Conservation (phyloP, 1,140 invertebrate species). For the Trachymyrmex cornetzi region DNA sequence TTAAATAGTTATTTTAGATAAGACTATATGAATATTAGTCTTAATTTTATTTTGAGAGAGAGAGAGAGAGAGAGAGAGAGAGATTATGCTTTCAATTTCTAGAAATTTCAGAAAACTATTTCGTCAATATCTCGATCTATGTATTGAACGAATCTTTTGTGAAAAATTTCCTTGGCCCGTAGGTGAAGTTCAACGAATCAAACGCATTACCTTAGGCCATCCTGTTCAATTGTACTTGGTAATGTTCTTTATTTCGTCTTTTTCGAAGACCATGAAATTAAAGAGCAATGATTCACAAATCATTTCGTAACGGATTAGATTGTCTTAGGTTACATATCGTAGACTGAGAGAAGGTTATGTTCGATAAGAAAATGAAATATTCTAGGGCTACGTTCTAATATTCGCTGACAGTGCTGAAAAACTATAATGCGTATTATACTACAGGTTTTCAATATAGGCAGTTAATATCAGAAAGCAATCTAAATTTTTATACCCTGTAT, state of each 20-base stretch:
- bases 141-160: not conserved
- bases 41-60: too few species aligned
- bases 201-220: conserved; percentile 57
- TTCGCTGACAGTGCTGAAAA: too few species aligned
- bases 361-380: not conserved
- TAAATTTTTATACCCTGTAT: not conserved
- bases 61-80: too few species aligned
- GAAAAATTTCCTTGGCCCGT: conserved; percentile 10
- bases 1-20: too few species aligned
- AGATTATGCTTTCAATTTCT: too few species aligned
- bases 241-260: conserved; percentile 9
- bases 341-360: not conserved
- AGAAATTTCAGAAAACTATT: too few species aligned
- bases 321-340: conserved; percentile 12
- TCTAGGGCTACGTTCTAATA: too few species aligned
- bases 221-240: conserved; percentile 64
- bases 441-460: too few species aligned
- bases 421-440: too few species aligned
- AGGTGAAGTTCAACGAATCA: not conserved
- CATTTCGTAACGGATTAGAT: conserved; percentile 13
- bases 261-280: conserved; percentile 26
- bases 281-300: conserved; percentile 14
- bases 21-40: too few species aligned
- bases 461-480: too few species aligned
- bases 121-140: not conserved